Percentiles rank a stretch among this genome's conserved stretches.
Conservation (phyloP, 2,113 vertebrate species). For the Pterophyllum scalare region DNA sequence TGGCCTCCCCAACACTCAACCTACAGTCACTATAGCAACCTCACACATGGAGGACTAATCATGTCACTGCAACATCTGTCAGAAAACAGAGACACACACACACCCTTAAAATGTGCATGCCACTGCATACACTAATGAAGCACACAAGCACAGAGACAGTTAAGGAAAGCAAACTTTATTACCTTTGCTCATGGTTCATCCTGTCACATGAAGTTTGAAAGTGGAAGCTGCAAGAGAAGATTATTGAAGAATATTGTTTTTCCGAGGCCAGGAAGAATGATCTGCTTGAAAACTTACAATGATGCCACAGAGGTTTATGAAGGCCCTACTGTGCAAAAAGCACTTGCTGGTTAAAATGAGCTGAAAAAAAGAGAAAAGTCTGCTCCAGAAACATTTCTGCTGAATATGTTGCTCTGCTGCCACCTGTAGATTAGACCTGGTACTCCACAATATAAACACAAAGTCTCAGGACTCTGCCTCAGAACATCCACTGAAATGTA, state of each 20-base stretch:
- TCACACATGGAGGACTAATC: slow-evolving; percentile 58
- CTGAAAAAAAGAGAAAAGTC: background rate
- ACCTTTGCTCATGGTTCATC: slow-evolving; percentile 78
- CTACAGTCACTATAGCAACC: slow-evolving; percentile 75
- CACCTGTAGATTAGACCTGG: slow-evolving; percentile 61
- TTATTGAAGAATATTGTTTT: slow-evolving; percentile 8
- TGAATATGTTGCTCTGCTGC: slow-evolving; percentile 67
- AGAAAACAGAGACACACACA: slow-evolving; percentile 41
- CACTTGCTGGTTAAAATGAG: slow-evolving; percentile 43
- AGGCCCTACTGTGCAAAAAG: background rate
- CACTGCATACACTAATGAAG: slow-evolving; percentile 1
- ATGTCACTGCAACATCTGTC: slow-evolving; percentile 63
- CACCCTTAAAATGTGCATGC: background rate
- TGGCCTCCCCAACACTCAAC: slow-evolving; percentile 68
- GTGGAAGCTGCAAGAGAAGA: slow-evolving; percentile 68
- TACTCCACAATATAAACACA: slow-evolving; percentile 32
- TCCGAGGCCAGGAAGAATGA: slow-evolving; percentile 14
- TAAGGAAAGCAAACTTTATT: slow-evolving; percentile 21
- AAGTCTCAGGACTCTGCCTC: slow-evolving; percentile 35
- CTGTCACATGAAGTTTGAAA: slow-evolving; percentile 52
- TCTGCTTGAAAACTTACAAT: slow-evolving; percentile 48
- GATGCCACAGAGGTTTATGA: slow-evolving; percentile 32
- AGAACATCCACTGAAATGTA: background rate
- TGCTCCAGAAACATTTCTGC: slow-evolving; percentile 32
- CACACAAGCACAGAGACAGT: background rate